Evolutionary conservation across 2,888 invertebrate species (phyloP).

Genomic region (Drosophila niveifrons): DNA sequence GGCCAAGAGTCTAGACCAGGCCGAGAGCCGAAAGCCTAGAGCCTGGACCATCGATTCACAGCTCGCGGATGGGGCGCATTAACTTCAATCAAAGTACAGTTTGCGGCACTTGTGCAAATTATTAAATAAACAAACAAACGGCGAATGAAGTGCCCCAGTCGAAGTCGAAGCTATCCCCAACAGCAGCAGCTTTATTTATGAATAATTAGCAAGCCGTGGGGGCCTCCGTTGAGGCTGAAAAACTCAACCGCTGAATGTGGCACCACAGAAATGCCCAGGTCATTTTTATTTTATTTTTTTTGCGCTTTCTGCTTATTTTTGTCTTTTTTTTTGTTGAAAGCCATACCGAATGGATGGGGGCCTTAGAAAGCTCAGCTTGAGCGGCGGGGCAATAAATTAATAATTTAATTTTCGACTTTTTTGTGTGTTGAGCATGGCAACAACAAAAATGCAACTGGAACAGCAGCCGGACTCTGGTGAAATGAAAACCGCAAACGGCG

Average conservation of each 20-base stretch:
- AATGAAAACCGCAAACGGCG: slow-evolving; percentile 54
- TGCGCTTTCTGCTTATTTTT: slow-evolving; percentile 9
- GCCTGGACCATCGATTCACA: slow-evolving; percentile 26
- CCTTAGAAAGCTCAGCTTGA: slow-evolving; percentile 44
- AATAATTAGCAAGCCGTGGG: slow-evolving; percentile 77
- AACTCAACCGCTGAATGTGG: slow-evolving; percentile 54
- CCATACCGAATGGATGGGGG: slow-evolving; percentile 40
- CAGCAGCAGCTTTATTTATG: slow-evolving; percentile 76
- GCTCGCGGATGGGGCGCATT: slow-evolving; percentile 53
- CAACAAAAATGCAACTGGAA: slow-evolving; percentile 56
- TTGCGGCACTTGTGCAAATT: slow-evolving; percentile 80
- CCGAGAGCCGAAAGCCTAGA: background rate
- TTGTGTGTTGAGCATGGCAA: slow-evolving; percentile 64
- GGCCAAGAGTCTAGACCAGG: slow-evolving; percentile 28
- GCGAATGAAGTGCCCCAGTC: slow-evolving; percentile 44
- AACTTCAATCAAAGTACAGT: slow-evolving; percentile 80
- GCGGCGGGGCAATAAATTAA: slow-evolving; percentile 80
- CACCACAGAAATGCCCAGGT: slow-evolving; percentile 42
- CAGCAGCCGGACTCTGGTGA: slow-evolving; percentile 32
- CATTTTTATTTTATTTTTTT: slow-evolving; percentile 32
- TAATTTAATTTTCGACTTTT: slow-evolving; percentile 83
- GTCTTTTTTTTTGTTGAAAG: slow-evolving; percentile 23
- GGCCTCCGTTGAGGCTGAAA: slow-evolving; percentile 39
- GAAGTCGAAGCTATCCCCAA: slow-evolving; percentile 28
- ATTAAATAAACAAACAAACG: slow-evolving; percentile 72